Evolutionary conservation across 2,888 invertebrate species (phyloP), one percentile per base, ranked within the genome.

Genomic region (Stenodema calcarata): DNA sequence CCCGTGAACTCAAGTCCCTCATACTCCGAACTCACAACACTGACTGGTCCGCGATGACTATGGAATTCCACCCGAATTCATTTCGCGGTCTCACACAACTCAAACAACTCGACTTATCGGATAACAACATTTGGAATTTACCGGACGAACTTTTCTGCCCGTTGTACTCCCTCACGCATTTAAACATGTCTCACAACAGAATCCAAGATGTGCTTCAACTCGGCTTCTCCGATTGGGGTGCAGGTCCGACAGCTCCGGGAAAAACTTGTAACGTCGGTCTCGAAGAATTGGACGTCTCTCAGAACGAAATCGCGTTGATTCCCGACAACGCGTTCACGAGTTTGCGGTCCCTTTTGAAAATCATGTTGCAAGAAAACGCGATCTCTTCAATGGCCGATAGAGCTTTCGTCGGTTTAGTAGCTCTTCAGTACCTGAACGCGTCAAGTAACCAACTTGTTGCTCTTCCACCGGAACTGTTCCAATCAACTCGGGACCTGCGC

Each of bases 101-200:
- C 86, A 95, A 95, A 91, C 93, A 94, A 87, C 92, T 97, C 90
- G 95, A 97, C 92, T 92, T 97, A 91, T 94, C 95, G 90, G 95
- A 95, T 92, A 97, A 96, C 92, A 96, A 97, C 92, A 94, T 97
- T 89, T 94, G 95, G 90, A 94, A 94, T 89, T 91, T 97, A 91
- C 96, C 97, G 76, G 94, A 95, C 89, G 95, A 94, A 90, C 93
- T 94, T 88, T 95, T 97, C 91, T 97, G 97, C 91, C 94, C 94
- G 79, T 92, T 97, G 90, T 94, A 94, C 90, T 96, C 95, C 91
- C 92, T 97, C 88, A 95, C 95, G 91, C 93, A 95, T 89, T 92
- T 98, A 83, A 97, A 98, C 92, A 92, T 97, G 90, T 97, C 97
- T 80, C 93, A 94, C 89, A 98, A 98, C 92, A 94, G 95, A 90